Conservation (phyloP, 2,797 vertebrate species). For the Manis pentadactyla region DNA sequence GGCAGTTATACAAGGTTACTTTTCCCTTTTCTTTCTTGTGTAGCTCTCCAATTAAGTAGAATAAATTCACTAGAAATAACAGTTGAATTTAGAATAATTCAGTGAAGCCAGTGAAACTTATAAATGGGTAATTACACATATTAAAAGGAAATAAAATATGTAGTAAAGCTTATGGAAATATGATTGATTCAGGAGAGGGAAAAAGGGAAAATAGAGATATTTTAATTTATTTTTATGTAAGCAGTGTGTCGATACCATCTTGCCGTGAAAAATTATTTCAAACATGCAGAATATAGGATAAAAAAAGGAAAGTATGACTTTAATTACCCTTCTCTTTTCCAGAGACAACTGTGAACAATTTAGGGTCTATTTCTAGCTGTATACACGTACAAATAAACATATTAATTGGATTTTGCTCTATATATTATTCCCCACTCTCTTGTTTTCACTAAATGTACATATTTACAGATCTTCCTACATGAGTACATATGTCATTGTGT, state of each 20-base stretch:
- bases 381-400: neutral
- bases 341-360: neutral
- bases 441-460: neutral
- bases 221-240: constrained; percentile 32
- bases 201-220: constrained; percentile 34
- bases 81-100: constrained; percentile 8
- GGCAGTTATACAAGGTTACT: neutral
- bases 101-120: constrained; percentile 39
- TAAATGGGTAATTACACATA: neutral
- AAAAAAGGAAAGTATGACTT: neutral
- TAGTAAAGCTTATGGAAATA: constrained; percentile 47
- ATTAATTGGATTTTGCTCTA: neutral
- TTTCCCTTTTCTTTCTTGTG: neutral
- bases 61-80: constrained; percentile 46
- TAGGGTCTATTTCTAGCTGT: neutral
- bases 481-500: neutral
- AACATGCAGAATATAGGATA: neutral
- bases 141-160: constrained; percentile 20
- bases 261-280: neutral
- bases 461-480: neutral
- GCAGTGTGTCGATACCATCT: neutral
- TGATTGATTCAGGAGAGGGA: constrained; percentile 36
- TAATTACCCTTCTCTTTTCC: neutral
- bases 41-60: neutral
- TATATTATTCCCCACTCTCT: neutral